These are phyloP conservation scores for Leucosticte australis DNA, from an alignment of 2,113 vertebrate species.

Conservation along the genomic window DNA sequence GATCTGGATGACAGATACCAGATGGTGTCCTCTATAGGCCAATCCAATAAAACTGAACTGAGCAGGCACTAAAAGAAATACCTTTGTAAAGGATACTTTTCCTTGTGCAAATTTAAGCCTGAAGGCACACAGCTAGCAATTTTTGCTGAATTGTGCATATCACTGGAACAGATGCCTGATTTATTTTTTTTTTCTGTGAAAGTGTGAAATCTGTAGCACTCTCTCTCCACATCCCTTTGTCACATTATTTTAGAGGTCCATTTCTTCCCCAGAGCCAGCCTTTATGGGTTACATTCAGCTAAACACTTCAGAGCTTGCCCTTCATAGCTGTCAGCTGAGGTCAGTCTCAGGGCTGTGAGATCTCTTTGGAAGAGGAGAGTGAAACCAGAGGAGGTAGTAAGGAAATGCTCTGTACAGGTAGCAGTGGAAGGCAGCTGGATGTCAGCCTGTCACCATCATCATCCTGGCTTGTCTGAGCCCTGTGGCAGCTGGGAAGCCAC, in stretches of 20 bases:
- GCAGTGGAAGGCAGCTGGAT: neutral
- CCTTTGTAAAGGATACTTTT: conserved; percentile 36
- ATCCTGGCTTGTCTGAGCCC: neutral
- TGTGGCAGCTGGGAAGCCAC: neutral
- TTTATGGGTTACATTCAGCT: neutral
- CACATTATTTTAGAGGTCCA: neutral
- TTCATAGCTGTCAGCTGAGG: neutral
- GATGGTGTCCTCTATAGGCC: conserved; percentile 42
- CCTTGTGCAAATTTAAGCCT: neutral
- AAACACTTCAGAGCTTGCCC: neutral
- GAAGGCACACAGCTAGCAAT: conserved; percentile 6
- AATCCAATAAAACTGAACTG: conserved; percentile 54
- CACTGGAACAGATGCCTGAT: neutral
- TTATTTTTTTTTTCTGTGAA: neutral
- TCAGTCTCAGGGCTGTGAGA: neutral
- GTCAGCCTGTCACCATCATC: neutral
- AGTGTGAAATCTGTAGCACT: neutral
- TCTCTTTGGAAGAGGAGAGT: neutral
- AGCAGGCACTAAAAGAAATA: conserved; percentile 35
- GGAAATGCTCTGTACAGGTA: neutral
- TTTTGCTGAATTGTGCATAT: conserved; percentile 15
- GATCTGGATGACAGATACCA: conserved; percentile 45
- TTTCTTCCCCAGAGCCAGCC: neutral
- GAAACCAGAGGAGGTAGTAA: neutral
- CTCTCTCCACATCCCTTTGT: neutral